phyloP scores from a whole-genome alignment of 2,113 vertebrate genomes.

The Laticauda colubrina region DNA sequence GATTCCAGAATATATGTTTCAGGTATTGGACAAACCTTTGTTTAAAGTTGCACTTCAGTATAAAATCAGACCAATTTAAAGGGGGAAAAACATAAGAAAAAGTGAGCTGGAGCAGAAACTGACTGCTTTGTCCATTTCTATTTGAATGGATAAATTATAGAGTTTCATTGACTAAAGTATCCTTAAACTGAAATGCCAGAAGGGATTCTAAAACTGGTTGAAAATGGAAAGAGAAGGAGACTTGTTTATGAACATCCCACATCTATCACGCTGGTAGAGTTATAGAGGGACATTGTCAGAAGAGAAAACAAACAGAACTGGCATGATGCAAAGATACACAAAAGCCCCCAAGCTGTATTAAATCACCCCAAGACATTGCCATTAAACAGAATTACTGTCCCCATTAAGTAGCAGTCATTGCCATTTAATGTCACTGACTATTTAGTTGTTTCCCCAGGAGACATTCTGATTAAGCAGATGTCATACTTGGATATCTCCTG shows the following conservation, averaged over 20 bases:
- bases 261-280: conserved; percentile 36
- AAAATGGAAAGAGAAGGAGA: conserved; percentile 29
- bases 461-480: conserved; percentile 41
- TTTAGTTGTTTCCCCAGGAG: conserved; percentile 47
- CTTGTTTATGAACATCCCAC: conserved; percentile 12
- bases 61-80: background rate
- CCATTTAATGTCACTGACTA: conserved; percentile 52
- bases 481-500: conserved; percentile 45
- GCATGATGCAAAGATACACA: conserved; percentile 39
- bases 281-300: conserved; percentile 36
- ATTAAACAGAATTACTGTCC: conserved; percentile 62
- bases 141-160: background rate
- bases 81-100: background rate
- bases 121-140: background rate
- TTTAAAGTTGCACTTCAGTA: background rate
- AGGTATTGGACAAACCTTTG: background rate
- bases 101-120: background rate
- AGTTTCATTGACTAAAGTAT: background rate
- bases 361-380: conserved; percentile 57
- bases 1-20: background rate
- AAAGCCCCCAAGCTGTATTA: conserved; percentile 52
- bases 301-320: conserved; percentile 53
- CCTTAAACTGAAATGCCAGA: conserved; percentile 60
- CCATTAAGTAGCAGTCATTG: conserved; percentile 60
- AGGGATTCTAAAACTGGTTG: conserved; percentile 24